phyloP scores from a whole-genome alignment of 2,797 vertebrate genomes.

The Oophaga sylvatica region DNA sequence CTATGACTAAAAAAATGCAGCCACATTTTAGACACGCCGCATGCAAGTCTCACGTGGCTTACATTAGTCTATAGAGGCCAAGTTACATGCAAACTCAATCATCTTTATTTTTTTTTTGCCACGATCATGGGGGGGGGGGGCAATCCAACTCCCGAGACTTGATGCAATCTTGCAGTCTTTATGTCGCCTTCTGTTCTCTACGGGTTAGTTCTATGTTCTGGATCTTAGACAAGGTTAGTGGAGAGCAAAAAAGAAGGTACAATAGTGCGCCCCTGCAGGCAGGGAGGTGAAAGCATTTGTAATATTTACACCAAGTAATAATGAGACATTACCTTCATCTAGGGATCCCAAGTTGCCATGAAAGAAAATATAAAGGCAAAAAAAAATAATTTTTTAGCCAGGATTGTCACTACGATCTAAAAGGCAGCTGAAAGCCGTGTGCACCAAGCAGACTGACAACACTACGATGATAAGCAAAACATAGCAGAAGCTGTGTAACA shows the following conservation, averaged over 20 bases:
- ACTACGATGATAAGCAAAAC: neutral
- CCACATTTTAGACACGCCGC: too few relatives aligned
- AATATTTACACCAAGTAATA: conserved; percentile 43
- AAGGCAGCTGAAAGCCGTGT: conserved; percentile 17
- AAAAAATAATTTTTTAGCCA: conserved; percentile 73
- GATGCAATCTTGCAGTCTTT: too few relatives aligned
- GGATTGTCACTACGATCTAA: conserved; percentile 50
- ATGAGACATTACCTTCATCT: conserved; percentile 81
- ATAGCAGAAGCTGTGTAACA: neutral
- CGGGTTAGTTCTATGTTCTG: neutral
- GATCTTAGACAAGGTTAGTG: neutral
- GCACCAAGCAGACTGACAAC: neutral
- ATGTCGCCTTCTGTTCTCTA: neutral
- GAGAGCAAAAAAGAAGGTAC: neutral
- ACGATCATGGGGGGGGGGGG: too few relatives aligned
- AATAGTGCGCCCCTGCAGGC: neutral
- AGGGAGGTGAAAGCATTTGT: neutral
- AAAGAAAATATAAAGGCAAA: conserved; percentile 71
- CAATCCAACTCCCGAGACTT: too few relatives aligned
- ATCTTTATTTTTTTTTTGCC: neutral
- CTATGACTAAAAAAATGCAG: too few relatives aligned
- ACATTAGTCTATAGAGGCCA: too few relatives aligned
- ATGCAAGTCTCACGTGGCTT: too few relatives aligned
- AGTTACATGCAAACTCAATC: too few relatives aligned
- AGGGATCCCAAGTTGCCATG: conserved; percentile 77